These are phyloP conservation scores for Dicentrarchus labrax DNA, from an alignment of 2,113 vertebrate species.

Conservation along the genomic window DNA sequence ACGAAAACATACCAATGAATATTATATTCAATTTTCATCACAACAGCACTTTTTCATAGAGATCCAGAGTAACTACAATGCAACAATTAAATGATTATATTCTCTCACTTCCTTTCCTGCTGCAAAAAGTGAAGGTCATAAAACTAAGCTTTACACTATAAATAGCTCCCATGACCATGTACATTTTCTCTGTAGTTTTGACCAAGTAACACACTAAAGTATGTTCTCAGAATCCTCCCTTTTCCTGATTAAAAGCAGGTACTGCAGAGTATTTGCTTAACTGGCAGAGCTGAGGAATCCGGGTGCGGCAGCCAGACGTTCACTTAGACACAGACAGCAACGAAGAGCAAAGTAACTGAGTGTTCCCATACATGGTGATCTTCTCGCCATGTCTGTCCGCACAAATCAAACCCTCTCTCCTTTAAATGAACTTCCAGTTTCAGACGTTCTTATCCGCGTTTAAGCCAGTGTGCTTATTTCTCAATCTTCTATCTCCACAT, in stretches of 20 bases:
- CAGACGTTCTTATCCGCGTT: not conserved
- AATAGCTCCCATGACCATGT: not conserved
- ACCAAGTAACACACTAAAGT: not conserved
- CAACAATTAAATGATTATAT: not conserved
- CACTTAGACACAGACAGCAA: slow-evolving; percentile 23
- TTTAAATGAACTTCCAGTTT: not conserved
- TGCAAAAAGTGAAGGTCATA: not conserved
- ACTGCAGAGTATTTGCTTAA: slow-evolving; percentile 21
- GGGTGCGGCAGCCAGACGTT: slow-evolving; percentile 33
- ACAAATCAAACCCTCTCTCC: slow-evolving; percentile 11
- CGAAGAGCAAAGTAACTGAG: slow-evolving; percentile 1
- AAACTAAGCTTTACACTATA: not conserved
- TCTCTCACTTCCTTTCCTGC: not conserved
- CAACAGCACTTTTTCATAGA: too few relatives aligned
- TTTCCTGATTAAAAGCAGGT: slow-evolving; percentile 48
- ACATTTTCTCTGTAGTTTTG: not conserved
- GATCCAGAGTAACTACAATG: too few relatives aligned
- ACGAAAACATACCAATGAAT: too few relatives aligned
- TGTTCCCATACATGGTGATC: slow-evolving; percentile 62
- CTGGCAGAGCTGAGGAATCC: slow-evolving; percentile 43
- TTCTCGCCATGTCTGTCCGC: not conserved
- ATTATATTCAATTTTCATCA: too few relatives aligned
- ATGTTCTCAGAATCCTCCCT: not conserved
- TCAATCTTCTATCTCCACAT: not conserved
- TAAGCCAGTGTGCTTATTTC: not conserved